Evolutionary conservation across 2,797 vertebrate genomes (phyloP), one percentile per base, ranked within the genome.

Genomic region (Geotrypetes seraphini): DNA sequence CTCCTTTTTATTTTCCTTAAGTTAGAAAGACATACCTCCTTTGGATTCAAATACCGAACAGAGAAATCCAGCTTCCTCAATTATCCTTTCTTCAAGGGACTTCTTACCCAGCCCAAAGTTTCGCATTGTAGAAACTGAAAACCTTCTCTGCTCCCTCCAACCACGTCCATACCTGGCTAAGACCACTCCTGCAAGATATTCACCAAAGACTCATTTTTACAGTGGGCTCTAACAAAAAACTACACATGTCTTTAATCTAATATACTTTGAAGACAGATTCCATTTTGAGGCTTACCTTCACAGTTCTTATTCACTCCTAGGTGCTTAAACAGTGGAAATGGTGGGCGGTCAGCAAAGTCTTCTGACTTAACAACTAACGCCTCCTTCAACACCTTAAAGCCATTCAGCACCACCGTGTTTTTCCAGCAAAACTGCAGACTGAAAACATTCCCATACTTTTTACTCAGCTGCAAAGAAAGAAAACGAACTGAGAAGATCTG

Each of bases 41-140:
- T 23, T 9, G 11, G 13, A 10, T 8, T 33, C 5, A 9, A 33
- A 23, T 3, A 9, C 13, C 16, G 13, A 22, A 8, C 20, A 22
- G 14, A 33, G 7, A 12, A 15, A 16, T 7, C 13, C 14, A 33
- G 14, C 20, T 33, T 33, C 31, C 16, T 84, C 68, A 0, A 2
- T 21, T 53, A 85, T 66, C 25, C 45, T 62, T n/a, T 79, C 54
- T 39, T 87, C 81, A 68, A 84, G 35, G 1, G 80, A 63, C 34
- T 72, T 85, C 60, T 81, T 87, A 38, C 84, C 83, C 61, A 85
- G 58, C 8, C 84, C 81, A 5, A 86, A 80, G 51, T 75, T 63
- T 17, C 71, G 73, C 36, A 86, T 28, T 0, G 71, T 73, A 21
- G 64, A 51, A 11, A 81, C 16, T 0, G 71, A 22, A 19, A 85